Evolutionary conservation across 2,888 invertebrate species (phyloP).

Genomic region (Leucophenga maculata): DNA sequence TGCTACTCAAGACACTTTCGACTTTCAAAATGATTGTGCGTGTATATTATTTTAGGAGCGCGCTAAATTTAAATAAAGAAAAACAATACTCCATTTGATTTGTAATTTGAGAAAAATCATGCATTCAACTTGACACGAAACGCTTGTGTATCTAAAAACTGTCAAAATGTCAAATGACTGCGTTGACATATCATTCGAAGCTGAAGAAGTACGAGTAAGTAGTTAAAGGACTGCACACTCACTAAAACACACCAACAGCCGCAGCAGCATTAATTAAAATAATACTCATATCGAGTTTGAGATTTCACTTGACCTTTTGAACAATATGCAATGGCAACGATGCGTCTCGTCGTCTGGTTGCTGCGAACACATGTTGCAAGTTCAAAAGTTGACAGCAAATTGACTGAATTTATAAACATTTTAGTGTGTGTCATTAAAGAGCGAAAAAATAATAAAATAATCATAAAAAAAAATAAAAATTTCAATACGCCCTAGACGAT

Average conservation of each 20-base stretch:
- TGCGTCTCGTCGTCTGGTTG: neutral
- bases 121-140: no score
- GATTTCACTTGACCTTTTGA: constrained; percentile 23
- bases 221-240: neutral
- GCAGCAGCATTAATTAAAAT: constrained; percentile 20
- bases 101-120: constrained; percentile 7
- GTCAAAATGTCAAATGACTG: constrained; percentile 63
- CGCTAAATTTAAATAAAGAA: no score
- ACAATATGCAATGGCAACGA: neutral
- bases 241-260: no score
- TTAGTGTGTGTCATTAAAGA: constrained; percentile 38
- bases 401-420: constrained; percentile 63
- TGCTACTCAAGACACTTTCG: no score
- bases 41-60: no score
- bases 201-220: neutral
- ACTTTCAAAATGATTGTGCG: no score
- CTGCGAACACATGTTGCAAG: constrained; percentile 55
- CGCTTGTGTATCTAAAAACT: constrained; percentile 31
- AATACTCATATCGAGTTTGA: constrained; percentile 6
- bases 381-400: constrained; percentile 62
- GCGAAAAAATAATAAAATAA: constrained; percentile 14
- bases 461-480: constrained; percentile 20
- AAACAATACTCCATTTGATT: neutral
- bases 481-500: constrained; percentile 26
- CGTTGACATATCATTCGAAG: constrained; percentile 47